phyloP scores from a whole-genome alignment of 2,888 invertebrate genomes.

The Falcaria lacertinaria region DNA sequence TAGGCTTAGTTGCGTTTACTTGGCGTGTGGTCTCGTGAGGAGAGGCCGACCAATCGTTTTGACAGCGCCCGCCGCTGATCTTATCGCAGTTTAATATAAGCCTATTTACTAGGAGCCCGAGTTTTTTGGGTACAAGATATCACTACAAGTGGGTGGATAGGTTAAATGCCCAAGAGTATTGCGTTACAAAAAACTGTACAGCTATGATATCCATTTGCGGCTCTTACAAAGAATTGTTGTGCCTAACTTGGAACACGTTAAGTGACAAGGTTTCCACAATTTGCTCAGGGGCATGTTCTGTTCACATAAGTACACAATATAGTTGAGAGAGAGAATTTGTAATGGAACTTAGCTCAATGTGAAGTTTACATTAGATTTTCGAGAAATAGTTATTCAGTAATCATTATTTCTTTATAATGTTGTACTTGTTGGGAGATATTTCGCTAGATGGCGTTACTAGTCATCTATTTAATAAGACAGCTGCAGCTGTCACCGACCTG shows the following conservation, averaged over 20 bases:
- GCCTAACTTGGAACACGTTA: neutral
- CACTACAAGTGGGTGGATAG: constrained; percentile 10
- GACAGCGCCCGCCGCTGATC: constrained; percentile 51
- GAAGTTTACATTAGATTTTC: no score
- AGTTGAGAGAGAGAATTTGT: no score
- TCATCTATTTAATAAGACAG: no score
- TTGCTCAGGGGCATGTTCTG: no score
- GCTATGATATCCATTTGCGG: neutral
- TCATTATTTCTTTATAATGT: no score
- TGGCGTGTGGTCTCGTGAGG: constrained; percentile 53
- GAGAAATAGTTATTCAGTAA: no score
- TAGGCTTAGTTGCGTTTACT: constrained; percentile 17
- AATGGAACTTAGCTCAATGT: no score
- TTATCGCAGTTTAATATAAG: constrained; percentile 56
- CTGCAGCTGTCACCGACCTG: no score
- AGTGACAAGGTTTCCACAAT: no score
- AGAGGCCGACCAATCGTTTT: constrained; percentile 49
- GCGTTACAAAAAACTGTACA: constrained; percentile 1
- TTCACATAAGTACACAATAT: no score
- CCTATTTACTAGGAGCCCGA: constrained; percentile 42
- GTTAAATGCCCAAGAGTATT: constrained; percentile 4
- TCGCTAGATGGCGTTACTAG: no score
- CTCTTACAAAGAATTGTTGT: neutral
- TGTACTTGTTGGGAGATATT: no score
- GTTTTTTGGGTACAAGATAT: constrained; percentile 14